Conservation (phyloP, 2,888 invertebrate species). For the Tinea trinotella region DNA sequence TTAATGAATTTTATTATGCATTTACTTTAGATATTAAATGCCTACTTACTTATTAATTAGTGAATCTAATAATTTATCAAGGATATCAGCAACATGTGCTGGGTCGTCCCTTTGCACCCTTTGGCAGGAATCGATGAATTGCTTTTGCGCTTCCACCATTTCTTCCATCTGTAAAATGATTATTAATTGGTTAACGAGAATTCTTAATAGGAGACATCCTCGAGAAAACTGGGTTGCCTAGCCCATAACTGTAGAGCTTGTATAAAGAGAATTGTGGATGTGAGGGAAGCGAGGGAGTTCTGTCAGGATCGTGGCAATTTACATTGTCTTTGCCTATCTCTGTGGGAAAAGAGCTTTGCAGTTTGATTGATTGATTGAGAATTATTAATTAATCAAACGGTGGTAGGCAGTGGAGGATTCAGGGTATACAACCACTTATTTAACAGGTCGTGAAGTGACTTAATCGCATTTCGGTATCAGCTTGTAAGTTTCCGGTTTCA, state of each 20-base stretch:
- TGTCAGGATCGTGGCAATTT: too few species aligned
- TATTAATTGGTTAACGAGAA: background rate
- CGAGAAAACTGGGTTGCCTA: background rate
- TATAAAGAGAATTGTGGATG: too few species aligned
- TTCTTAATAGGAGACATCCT: background rate
- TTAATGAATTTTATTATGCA: too few species aligned
- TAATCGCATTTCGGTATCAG: too few species aligned
- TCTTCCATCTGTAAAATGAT: conserved; percentile 65
- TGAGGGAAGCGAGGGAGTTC: too few species aligned
- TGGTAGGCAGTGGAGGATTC: background rate
- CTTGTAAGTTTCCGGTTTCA: too few species aligned
- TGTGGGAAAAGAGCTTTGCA: too few species aligned
- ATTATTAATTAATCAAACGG: background rate
- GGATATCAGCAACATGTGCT: conserved; percentile 72
- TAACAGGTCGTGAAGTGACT: too few species aligned
- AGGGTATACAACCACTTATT: too few species aligned
- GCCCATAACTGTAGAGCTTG: background rate
- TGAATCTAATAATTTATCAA: conserved; percentile 75
- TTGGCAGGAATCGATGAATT: conserved; percentile 77
- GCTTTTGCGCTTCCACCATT: conserved; percentile 73
- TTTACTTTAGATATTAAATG: too few species aligned
- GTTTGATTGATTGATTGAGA: too few species aligned
- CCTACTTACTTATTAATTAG: conserved; percentile 73
- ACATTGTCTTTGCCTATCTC: too few species aligned
- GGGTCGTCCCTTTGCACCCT: conserved; percentile 77